A percentile compares a stretch with the other conserved stretches of the same genome.
phyloP scores from a whole-genome alignment of 2,888 invertebrate genomes.

The Oxycera nigricornis region DNA sequence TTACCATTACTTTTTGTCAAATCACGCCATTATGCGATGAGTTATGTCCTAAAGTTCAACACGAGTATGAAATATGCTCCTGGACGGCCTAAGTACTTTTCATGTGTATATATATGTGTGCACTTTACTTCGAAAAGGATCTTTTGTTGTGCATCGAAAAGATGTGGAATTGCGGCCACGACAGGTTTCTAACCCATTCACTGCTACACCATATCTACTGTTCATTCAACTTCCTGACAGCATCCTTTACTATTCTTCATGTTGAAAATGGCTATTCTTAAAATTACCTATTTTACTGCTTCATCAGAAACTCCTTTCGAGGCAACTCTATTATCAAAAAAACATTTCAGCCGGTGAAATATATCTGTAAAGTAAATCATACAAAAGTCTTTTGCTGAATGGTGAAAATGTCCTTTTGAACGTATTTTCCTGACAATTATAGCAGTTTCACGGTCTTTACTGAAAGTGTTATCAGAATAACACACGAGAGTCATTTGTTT shows the following conservation, averaged over 20 bases:
- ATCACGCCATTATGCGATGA: conserved; percentile 46
- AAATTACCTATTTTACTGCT: neutral
- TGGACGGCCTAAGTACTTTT: neutral
- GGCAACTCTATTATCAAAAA: too few relatives aligned
- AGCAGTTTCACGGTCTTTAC: neutral
- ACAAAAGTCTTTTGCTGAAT: neutral
- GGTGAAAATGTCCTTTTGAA: conserved; percentile 1
- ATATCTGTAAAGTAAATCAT: neutral
- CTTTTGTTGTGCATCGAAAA: neutral
- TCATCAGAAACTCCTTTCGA: too few relatives aligned
- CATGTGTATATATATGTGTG: neutral
- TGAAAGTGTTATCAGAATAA: conserved; percentile 53
- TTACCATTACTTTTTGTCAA: conserved; percentile 48
- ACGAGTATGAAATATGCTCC: neutral
- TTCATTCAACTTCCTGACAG: neutral
- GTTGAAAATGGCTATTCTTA: too few relatives aligned
- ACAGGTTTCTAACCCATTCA: neutral
- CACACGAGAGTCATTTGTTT: conserved; percentile 59
- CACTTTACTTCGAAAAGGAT: neutral
- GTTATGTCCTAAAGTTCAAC: conserved; percentile 42
- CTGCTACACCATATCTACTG: neutral
- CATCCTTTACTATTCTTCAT: too few relatives aligned
- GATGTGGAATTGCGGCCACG: neutral
- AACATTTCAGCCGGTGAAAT: too few relatives aligned
- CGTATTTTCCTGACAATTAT: conserved; percentile 14